These are phyloP conservation scores for Engraulis encrasicolus DNA, from an alignment of 2,113 vertebrate genomes.

Conservation along the genomic window DNA sequence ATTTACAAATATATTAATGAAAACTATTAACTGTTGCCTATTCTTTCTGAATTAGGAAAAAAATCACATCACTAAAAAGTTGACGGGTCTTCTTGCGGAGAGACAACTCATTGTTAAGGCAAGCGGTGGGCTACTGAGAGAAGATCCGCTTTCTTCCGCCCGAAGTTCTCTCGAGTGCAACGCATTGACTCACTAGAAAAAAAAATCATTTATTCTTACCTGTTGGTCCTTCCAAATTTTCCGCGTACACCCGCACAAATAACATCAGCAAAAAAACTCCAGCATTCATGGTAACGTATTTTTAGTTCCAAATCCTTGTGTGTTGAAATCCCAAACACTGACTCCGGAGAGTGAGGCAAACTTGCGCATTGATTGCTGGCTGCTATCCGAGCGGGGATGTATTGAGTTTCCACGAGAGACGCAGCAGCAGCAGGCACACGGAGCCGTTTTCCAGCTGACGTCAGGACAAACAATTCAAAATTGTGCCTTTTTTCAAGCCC, in stretches of 20 bases:
- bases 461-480: slow-evolving; percentile 49
- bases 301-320: slow-evolving; percentile 61
- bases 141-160: not conserved
- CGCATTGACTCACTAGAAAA: not conserved
- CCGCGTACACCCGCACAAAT: slow-evolving; percentile 65
- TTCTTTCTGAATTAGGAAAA: too few species aligned
- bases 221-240: slow-evolving; percentile 75
- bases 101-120: too few species aligned
- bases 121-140: too few species aligned
- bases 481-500: not conserved
- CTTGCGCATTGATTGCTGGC: slow-evolving; percentile 57
- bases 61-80: too few species aligned
- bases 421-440: slow-evolving; percentile 49
- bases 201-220: slow-evolving; percentile 54
- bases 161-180: not conserved
- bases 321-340: slow-evolving; percentile 56
- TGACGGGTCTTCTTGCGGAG: too few species aligned
- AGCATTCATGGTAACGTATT: slow-evolving; percentile 59
- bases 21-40: too few species aligned
- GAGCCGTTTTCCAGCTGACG: slow-evolving; percentile 63
- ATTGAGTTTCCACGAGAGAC: slow-evolving; percentile 61
- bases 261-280: slow-evolving; percentile 68
- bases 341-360: slow-evolving; percentile 58
- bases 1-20: too few species aligned
- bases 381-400: slow-evolving; percentile 45